Percentiles rank a stretch among this genome's conserved stretches.
These are phyloP conservation scores for Cygnus atratus DNA, from an alignment of 2,113 vertebrate genomes.

Conservation along the genomic window DNA sequence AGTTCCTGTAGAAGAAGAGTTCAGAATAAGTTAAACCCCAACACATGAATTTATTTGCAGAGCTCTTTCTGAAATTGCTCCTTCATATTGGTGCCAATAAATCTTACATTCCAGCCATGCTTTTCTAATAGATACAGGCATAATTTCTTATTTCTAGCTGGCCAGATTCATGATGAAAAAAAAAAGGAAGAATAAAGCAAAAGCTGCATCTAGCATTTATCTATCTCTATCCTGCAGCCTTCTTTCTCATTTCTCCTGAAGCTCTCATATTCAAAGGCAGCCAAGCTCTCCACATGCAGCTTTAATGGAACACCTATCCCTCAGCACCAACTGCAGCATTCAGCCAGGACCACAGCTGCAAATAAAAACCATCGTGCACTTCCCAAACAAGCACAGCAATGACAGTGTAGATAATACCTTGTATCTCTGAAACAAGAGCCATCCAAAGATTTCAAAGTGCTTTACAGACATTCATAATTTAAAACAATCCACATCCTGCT, in stretches of 20 bases:
- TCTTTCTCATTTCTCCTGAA: neutral
- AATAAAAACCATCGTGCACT: neutral
- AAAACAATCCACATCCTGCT: constrained; percentile 1
- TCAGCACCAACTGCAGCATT: neutral
- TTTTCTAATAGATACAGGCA: constrained; percentile 46
- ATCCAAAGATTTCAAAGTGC: neutral
- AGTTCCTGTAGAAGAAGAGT: constrained; percentile 9
- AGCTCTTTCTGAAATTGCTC: constrained; percentile 31
- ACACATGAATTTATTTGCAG: constrained; percentile 39
- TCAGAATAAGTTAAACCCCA: constrained; percentile 44
- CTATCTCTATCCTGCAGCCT: neutral
- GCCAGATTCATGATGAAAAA: constrained; percentile 13
- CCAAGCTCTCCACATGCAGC: neutral
- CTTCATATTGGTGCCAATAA: constrained; percentile 44
- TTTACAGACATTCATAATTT: constrained; percentile 29
- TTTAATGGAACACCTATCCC: constrained; percentile 19
- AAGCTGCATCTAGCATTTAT: neutral
- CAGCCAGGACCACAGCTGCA: constrained; percentile 21
- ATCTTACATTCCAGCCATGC: constrained; percentile 34
- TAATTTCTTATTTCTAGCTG: constrained; percentile 46
- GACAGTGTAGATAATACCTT: neutral
- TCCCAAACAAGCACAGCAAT: neutral
- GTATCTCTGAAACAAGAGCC: neutral
- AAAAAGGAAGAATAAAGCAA: constrained; percentile 12
- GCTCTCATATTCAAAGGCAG: neutral